A percentile compares a stretch with the other conserved stretches of the same genome.
Conservation (phyloP, 2,113 vertebrate species). For the Dinomys branickii region DNA sequence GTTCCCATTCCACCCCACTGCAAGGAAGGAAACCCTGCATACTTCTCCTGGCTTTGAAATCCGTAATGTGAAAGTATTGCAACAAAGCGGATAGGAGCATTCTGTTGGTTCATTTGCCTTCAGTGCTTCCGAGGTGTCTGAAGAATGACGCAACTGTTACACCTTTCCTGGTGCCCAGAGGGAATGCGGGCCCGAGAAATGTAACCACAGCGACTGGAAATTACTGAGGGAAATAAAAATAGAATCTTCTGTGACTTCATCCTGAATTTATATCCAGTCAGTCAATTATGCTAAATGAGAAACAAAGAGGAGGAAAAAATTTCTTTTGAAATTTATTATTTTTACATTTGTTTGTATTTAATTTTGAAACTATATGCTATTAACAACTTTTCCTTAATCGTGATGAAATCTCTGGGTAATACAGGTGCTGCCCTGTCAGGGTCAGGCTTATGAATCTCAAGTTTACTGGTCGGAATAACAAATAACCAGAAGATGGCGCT, state of each 20-base stretch:
- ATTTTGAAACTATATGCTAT: not conserved
- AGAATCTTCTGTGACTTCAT: not conserved
- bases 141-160: constrained; percentile 44
- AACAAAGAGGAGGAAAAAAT: not conserved
- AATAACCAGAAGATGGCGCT: not conserved
- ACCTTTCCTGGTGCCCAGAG: not conserved
- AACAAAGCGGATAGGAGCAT: not conserved
- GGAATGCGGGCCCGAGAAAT: not conserved
- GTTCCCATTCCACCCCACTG: not conserved
- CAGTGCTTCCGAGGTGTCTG: not conserved
- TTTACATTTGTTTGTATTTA: not conserved
- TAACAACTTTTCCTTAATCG: not conserved
- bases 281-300: not conserved
- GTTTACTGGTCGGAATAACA: not conserved
- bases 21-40: not conserved
- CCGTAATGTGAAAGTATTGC: not conserved
- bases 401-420: not conserved
- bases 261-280: not conserved
- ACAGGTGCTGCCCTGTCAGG: not conserved
- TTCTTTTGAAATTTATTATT: not conserved
- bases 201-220: not conserved
- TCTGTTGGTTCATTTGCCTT: constrained; percentile 17
- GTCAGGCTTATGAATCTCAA: not conserved
- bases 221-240: constrained; percentile 20
- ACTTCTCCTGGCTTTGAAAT: not conserved